Conservation (phyloP, 2,113 vertebrate species). For the Myotis davidii region DNA sequence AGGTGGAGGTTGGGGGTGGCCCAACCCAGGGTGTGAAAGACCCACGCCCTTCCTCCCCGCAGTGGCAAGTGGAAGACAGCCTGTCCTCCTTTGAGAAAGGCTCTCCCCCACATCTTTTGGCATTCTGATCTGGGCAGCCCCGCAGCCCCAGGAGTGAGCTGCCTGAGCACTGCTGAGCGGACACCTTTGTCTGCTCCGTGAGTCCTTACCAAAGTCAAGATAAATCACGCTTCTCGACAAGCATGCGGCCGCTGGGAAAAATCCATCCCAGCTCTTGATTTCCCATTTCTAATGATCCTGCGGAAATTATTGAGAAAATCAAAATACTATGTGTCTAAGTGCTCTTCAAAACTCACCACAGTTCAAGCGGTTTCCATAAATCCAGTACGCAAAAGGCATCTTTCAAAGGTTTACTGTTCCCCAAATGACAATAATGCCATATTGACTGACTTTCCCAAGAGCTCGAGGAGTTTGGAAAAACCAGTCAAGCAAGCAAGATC, state of each 20-base stretch:
- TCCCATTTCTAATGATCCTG: slow-evolving; percentile 74
- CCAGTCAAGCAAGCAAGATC: slow-evolving; percentile 72
- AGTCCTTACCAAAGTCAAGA: not conserved
- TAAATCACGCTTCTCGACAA: not conserved
- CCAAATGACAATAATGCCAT: slow-evolving; percentile 73
- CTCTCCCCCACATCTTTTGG: not conserved
- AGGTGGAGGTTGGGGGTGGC: not conserved
- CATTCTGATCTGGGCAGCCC: not conserved
- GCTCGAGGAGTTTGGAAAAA: slow-evolving; percentile 73
- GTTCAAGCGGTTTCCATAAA: slow-evolving; percentile 82
- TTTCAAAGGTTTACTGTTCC: slow-evolving; percentile 83
- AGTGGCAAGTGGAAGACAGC: not conserved
- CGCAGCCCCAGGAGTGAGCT: not conserved
- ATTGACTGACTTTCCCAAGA: slow-evolving; percentile 78
- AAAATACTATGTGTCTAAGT: slow-evolving; percentile 72
- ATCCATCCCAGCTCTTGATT: slow-evolving; percentile 45
- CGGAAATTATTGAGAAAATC: slow-evolving; percentile 81
- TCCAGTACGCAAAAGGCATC: slow-evolving; percentile 70
- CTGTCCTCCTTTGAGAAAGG: no score
- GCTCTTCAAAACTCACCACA: slow-evolving; percentile 69
- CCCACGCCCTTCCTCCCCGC: no score
- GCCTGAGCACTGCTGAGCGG: slow-evolving; percentile 18
- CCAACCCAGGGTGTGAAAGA: not conserved
- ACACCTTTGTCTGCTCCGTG: not conserved
- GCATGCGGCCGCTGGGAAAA: not conserved